A percentile compares a stretch with the other conserved stretches of the same genome.
These are phyloP conservation scores for Phylloscopus collybita DNA, from an alignment of 2,797 vertebrate genomes.

Conservation along the genomic window DNA sequence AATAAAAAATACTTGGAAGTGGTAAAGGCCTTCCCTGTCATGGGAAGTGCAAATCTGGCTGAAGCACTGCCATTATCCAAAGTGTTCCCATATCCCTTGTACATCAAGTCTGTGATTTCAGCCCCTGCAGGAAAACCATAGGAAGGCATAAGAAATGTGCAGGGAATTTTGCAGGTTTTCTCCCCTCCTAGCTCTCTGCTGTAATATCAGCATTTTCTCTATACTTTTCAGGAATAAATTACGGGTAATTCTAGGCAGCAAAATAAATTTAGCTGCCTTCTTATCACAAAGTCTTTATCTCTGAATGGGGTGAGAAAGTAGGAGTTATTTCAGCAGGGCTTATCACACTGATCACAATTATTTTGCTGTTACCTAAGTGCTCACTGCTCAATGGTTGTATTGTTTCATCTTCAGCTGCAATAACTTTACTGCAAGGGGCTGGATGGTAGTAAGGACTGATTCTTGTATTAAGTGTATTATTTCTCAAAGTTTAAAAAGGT, in stretches of 20 bases:
- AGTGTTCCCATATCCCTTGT: not conserved
- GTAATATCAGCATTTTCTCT: not conserved
- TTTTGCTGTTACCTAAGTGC: not conserved
- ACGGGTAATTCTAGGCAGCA: not conserved
- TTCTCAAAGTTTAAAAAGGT: not conserved
- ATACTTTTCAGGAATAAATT: constrained; percentile 21
- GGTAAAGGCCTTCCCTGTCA: not conserved
- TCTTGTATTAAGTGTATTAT: not conserved
- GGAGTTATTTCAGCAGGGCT: constrained; percentile 9
- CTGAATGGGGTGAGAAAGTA: not conserved
- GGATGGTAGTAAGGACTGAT: not conserved
- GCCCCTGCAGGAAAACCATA: not conserved
- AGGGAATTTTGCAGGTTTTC: not conserved
- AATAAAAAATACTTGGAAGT: not conserved
- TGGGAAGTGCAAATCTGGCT: not conserved
- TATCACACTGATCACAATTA: not conserved
- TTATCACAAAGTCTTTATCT: not conserved
- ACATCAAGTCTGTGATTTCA: not conserved
- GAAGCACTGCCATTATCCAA: not conserved
- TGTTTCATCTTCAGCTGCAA: not conserved
- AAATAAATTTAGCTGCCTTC: constrained; percentile 3
- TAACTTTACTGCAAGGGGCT: not conserved
- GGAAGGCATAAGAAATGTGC: not conserved
- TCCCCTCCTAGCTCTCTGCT: not conserved
- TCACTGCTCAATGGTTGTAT: not conserved